Conservation (phyloP, 1,140 invertebrate species). For the Chelonus insularis region DNA sequence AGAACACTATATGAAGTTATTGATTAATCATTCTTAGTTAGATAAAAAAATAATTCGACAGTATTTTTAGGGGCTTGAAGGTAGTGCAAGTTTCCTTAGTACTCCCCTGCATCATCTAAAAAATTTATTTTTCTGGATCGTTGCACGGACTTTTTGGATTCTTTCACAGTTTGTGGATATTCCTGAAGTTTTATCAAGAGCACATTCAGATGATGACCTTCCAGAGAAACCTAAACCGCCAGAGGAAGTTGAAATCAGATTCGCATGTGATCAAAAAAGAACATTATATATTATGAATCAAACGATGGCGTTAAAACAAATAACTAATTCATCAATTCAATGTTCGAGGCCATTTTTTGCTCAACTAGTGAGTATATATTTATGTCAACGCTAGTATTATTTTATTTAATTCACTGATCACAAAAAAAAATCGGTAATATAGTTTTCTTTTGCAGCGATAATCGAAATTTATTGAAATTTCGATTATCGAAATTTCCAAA, state of each 20-base stretch:
- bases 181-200: slow-evolving; percentile 42
- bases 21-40: neutral
- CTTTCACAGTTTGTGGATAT: slow-evolving; percentile 43
- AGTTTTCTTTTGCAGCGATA: too few relatives aligned
- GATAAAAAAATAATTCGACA: slow-evolving; percentile 8
- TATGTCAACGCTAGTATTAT: too few relatives aligned
- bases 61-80: slow-evolving; percentile 38
- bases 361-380: slow-evolving; percentile 41
- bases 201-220: slow-evolving; percentile 43
- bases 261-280: slow-evolving; percentile 68
- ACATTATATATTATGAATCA: slow-evolving; percentile 71
- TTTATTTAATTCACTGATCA: too few relatives aligned
- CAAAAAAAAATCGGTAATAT: too few relatives aligned
- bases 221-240: slow-evolving; percentile 52
- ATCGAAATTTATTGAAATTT: too few relatives aligned
- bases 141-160: slow-evolving; percentile 44
- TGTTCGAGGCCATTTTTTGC: slow-evolving; percentile 52
- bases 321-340: slow-evolving; percentile 40
- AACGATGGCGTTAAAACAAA: slow-evolving; percentile 44
- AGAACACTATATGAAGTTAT: too few relatives aligned
- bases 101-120: slow-evolving; percentile 44
- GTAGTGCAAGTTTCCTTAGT: slow-evolving; percentile 37
- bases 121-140: slow-evolving; percentile 44
- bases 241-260: slow-evolving; percentile 46
- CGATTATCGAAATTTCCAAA: too few relatives aligned